Percentiles rank a stretch among this genome's conserved stretches.
Conservation (phyloP, 2,797 vertebrate species). For the Pipistrellus pipistrellus region DNA sequence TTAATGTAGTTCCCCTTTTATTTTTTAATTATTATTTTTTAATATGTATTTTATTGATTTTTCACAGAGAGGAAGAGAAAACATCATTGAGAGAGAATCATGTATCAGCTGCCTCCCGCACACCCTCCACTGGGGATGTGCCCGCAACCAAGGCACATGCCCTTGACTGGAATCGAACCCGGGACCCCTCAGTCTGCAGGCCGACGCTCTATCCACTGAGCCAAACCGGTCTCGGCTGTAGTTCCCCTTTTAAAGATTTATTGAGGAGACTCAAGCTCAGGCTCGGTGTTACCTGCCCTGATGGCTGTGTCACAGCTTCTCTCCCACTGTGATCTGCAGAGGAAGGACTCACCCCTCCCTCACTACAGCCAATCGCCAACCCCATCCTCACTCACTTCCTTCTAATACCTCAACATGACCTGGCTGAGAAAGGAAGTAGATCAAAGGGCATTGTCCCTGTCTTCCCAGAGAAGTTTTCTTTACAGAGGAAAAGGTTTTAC, state of each 20-base stretch:
- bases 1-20: neutral
- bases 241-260: neutral
- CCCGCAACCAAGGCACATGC: too few species aligned
- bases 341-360: neutral
- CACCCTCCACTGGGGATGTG: too few species aligned
- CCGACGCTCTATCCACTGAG: too few species aligned
- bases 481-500: neutral
- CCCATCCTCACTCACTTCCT: neutral
- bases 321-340: neutral
- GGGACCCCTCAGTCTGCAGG: too few species aligned
- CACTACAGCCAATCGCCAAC: too few species aligned
- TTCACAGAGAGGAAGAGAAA: too few species aligned
- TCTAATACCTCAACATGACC: neutral
- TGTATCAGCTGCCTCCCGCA: too few species aligned
- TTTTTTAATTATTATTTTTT: too few species aligned
- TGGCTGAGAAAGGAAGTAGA: neutral
- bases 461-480: neutral
- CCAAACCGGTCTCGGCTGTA: too few species aligned
- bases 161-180: too few species aligned
- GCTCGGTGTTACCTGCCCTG: neutral
- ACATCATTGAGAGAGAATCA: too few species aligned
- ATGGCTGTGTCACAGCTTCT: neutral
- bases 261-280: neutral
- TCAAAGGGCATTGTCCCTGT: neutral
- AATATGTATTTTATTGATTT: too few species aligned